Evolutionary conservation across 2,113 vertebrate genomes (phyloP).

Genomic region (Sphaerodactylus townsendi): DNA sequence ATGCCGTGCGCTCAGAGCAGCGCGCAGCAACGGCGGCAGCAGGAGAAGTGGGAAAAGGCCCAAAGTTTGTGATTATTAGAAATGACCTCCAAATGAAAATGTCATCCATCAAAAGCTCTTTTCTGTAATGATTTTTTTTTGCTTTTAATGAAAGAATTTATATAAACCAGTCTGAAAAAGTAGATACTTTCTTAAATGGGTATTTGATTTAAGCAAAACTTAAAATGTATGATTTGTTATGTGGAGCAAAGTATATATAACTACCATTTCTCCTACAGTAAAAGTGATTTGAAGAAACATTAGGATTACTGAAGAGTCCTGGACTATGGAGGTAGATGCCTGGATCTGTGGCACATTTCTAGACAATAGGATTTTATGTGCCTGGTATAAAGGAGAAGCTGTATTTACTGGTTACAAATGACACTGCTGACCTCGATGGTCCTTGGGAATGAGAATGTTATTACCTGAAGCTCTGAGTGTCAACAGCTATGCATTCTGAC

Average conservation of each 20-base stretch:
- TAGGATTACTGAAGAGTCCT: constrained; percentile 16
- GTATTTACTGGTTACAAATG: constrained; percentile 17
- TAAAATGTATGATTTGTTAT: not conserved
- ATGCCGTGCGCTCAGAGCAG: too few species aligned
- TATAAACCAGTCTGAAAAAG: not conserved
- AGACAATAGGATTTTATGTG: constrained; percentile 25
- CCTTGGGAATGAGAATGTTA: constrained; percentile 31
- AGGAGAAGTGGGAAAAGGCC: too few species aligned
- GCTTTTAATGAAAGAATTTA: not conserved
- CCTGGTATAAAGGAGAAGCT: constrained; percentile 4
- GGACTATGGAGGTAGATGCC: constrained; percentile 35
- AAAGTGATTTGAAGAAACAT: constrained; percentile 44
- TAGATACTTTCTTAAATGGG: not conserved
- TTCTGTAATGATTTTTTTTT: not conserved
- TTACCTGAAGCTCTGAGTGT: constrained; percentile 23
- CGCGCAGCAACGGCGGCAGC: too few species aligned
- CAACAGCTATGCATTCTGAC: constrained; percentile 48
- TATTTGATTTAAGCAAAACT: not conserved
- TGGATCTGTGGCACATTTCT: constrained; percentile 37
- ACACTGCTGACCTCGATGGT: constrained; percentile 33
- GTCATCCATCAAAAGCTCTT: not conserved
- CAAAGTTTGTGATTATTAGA: not conserved
- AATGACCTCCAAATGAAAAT: not conserved
- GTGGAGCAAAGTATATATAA: not conserved
- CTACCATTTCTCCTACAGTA: not conserved